These are phyloP conservation scores for Dendroctonus valens DNA, from an alignment of 1,140 invertebrate genomes.

Conservation along the genomic window DNA sequence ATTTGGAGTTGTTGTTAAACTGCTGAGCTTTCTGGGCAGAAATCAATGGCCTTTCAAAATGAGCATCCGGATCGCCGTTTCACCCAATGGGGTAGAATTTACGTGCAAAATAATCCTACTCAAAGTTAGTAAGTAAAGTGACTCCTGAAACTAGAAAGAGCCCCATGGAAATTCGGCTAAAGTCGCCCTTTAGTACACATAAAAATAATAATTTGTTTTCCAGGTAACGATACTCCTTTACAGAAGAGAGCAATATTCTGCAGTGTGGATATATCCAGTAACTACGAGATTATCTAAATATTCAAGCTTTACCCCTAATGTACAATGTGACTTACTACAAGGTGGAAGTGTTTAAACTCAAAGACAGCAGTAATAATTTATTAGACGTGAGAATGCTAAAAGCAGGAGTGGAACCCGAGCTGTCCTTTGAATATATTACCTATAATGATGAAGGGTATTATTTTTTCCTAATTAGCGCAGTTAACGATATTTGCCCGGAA, in stretches of 20 bases:
- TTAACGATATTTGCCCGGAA: conserved; percentile 33
- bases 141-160: neutral
- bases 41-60: neutral
- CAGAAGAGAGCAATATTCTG: conserved; percentile 7
- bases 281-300: conserved; percentile 28
- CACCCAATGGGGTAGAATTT: neutral
- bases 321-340: conserved; percentile 38
- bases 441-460: conserved; percentile 41
- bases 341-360: conserved; percentile 37
- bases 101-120: neutral
- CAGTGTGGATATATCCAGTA: conserved; percentile 23
- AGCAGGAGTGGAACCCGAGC: neutral
- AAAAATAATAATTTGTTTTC: conserved; percentile 3
- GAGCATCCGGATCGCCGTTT: too few species aligned
- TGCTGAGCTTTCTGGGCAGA: neutral
- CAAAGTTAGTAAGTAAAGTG: neutral
- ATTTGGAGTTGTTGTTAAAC: neutral
- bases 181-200: neutral
- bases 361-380: conserved; percentile 27
- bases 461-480: conserved; percentile 36
- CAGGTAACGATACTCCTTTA: conserved; percentile 11
- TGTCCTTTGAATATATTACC: conserved; percentile 34
- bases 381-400: conserved; percentile 36
- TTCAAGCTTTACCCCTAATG: conserved; percentile 30
- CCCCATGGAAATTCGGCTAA: neutral